Conservation (phyloP, 2,888 invertebrate genomes). For the Aspidapion aeneum region DNA sequence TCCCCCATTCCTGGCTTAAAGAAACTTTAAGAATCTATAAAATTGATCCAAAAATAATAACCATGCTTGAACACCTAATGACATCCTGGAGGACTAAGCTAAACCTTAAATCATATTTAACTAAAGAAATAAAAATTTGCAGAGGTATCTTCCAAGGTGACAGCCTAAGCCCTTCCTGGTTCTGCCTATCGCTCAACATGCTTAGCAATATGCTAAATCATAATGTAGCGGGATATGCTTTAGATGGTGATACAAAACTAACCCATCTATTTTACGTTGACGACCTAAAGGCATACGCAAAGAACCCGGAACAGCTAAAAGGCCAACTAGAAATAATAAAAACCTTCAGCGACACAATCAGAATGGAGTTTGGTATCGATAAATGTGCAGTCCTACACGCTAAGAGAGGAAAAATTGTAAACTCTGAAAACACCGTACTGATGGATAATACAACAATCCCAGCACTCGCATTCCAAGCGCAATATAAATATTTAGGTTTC, state of each 20-base stretch:
- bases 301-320: not conserved
- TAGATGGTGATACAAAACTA: not conserved
- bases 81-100: no score
- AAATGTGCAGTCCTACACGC: slow-evolving; percentile 1
- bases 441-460: not conserved
- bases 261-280: not conserved
- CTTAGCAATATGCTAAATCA: not conserved
- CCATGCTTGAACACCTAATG: no score
- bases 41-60: not conserved
- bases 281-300: not conserved
- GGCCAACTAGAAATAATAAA: not conserved
- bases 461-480: not conserved
- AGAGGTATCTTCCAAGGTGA: slow-evolving; percentile 1
- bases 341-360: not conserved
- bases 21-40: not conserved
- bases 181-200: not conserved
- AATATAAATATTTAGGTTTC: not conserved
- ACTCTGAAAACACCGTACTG: not conserved
- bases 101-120: not conserved
- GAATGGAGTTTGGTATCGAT: not conserved
- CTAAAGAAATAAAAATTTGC: not conserved
- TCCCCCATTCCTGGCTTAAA: not conserved
- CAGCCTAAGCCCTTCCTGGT: slow-evolving; percentile 1
- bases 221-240: not conserved
- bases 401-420: not conserved